Evolutionary conservation across 2,888 invertebrate genomes (phyloP), one percentile per base, ranked within the genome.

Genomic region (Eupithecia centaureata): DNA sequence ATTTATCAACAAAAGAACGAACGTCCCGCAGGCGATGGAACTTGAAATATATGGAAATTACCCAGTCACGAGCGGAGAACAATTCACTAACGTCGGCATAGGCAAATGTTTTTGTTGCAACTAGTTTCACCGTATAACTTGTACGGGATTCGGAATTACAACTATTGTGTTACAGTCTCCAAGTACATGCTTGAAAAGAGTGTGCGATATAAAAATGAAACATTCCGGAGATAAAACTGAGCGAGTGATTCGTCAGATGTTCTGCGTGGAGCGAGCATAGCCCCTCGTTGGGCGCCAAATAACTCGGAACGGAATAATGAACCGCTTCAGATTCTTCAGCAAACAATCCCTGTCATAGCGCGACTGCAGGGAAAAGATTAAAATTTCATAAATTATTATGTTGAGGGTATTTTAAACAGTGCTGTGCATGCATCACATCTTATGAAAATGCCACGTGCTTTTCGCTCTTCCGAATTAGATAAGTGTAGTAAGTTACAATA

Each of bases 1-100:
- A 92, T 92, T 92, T 93, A 92, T 93, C 93, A 93, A 93, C 92
- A 93, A 92, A 92, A 92, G 92, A 93, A 92, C 90, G 92, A 92
- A 92, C 92, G 91, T 92, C 92, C 92, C 93, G 91, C 91, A 92
- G 93, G 92, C 92, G 92, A 92, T 91, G 88, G 91, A 93, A 92
- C 92, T 92, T 92, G 89, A 92, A 92, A 93, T 93, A 92, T 93
- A 93, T 93, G 93, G 92, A 93, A 92, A 93, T 93, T 93, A 92
- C 92, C 92, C 89, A 92, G 92, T 91, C 92, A 92, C 91, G 86
- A 87, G 89, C 92, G 90, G 89, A 91, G 92, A 92, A 93, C 92
- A 92, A 92, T 92, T 91, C 92, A 92, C 92, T 92, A 91, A 91
- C 91, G 85, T 87, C 82, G 90, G 89, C 91, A 90, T 91, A 90